These are phyloP conservation scores for Heterohyrax brucei DNA, from an alignment of 2,797 vertebrate genomes.

Conservation along the genomic window DNA sequence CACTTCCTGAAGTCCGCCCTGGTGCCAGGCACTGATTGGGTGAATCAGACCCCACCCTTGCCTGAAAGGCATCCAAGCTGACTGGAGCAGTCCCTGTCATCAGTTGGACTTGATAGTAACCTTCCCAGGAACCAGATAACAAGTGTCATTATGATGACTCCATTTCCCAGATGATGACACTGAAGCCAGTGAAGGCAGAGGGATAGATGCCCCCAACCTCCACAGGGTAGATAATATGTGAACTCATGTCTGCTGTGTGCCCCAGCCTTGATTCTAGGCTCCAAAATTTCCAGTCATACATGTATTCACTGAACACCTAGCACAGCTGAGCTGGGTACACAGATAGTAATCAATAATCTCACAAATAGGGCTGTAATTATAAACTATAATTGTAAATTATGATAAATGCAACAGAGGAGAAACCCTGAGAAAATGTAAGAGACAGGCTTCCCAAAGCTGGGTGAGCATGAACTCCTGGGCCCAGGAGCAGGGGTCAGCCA, in stretches of 20 bases:
- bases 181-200: conserved; percentile 13
- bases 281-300: neutral
- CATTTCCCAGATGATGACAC: conserved; percentile 42
- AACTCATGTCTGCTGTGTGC: neutral
- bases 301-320: neutral
- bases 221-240: neutral
- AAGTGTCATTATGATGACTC: conserved; percentile 59
- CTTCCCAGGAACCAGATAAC: conserved; percentile 57
- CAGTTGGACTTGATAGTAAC: conserved; percentile 56
- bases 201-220: neutral
- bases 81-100: conserved; percentile 23
- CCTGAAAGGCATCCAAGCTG: conserved; percentile 47
- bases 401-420: conserved; percentile 30
- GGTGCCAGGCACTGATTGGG: conserved; percentile 23
- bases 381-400: conserved; percentile 52
- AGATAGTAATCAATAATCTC: conserved; percentile 18
- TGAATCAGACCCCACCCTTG: conserved; percentile 59
- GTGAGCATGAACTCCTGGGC: neutral
- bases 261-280: conserved; percentile 41
- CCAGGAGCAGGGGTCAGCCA: neutral
- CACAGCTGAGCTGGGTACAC: neutral
- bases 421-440: conserved; percentile 29
- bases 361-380: conserved; percentile 26
- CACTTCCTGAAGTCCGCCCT: conserved; percentile 68
- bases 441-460: conserved; percentile 54